These are phyloP conservation scores for Phalacrocorax aristotelis DNA, from an alignment of 2,113 vertebrate species.

Conservation along the genomic window DNA sequence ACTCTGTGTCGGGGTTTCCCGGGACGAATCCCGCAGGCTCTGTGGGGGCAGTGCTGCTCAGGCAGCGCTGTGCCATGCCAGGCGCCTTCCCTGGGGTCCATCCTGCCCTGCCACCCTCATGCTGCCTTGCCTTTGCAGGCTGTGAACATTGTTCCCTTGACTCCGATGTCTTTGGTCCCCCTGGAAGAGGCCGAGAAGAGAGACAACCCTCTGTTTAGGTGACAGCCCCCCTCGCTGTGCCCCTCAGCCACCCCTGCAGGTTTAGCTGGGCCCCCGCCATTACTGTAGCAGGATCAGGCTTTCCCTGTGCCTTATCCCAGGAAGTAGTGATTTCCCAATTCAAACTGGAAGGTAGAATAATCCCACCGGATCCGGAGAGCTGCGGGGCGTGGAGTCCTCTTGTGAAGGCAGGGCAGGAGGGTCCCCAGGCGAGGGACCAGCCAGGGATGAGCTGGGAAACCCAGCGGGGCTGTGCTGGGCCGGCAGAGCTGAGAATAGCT, in stretches of 20 bases:
- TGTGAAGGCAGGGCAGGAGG: not conserved
- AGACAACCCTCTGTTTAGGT: slow-evolving; percentile 86
- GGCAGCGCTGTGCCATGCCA: not conserved
- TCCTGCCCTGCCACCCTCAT: not conserved
- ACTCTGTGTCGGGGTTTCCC: rapidly evolving
- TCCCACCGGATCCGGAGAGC: not conserved
- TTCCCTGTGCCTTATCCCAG: not conserved
- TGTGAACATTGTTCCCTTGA: slow-evolving; percentile 74
- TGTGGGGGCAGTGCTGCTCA: rapidly evolving
- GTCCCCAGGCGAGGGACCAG: no score
- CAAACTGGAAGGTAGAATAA: not conserved
- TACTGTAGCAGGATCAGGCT: not conserved
- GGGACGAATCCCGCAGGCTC: rapidly evolving
- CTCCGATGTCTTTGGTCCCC: slow-evolving; percentile 82
- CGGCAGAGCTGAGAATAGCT: not conserved
- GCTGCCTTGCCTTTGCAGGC: slow-evolving; percentile 45
- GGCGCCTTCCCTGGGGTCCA: rapidly evolving
- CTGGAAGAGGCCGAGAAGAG: slow-evolving; percentile 82
- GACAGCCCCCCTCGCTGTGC: not conserved
- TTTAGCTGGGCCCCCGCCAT: rapidly evolving
- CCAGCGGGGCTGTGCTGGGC: not conserved
- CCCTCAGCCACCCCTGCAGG: rapidly evolving
- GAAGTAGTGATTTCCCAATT: not conserved
- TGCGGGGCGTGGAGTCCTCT: not conserved
- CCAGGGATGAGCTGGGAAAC: not conserved